Evolutionary conservation across 2,797 vertebrate species (phyloP).

Genomic region (Benthosema pterotum): DNA sequence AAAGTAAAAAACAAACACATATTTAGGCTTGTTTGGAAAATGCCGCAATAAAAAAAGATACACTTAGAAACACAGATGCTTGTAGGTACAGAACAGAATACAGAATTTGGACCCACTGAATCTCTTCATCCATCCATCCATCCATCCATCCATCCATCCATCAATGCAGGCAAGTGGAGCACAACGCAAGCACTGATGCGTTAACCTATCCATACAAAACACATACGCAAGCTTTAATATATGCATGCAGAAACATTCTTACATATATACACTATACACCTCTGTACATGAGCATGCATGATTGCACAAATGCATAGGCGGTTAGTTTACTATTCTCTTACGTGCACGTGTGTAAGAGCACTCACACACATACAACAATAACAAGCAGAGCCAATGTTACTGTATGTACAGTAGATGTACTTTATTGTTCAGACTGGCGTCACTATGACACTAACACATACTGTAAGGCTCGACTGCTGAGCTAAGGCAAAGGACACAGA

Average conservation of each 20-base stretch:
- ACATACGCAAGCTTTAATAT: constrained; percentile 10
- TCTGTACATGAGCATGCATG: constrained; percentile 2
- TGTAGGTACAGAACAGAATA: not conserved
- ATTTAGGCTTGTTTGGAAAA: constrained; percentile 5
- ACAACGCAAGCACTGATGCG: not conserved
- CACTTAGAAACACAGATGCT: constrained; percentile 18
- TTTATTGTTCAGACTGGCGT: constrained; percentile 46
- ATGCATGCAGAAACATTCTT: not conserved
- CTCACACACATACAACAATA: not conserved
- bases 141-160: not conserved
- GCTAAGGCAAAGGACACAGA: constrained; percentile 44
- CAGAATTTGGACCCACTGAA: constrained; percentile 3
- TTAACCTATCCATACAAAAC: constrained; percentile 7
- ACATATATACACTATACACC: not conserved
- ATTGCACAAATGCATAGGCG: not conserved
- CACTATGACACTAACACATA: constrained; percentile 40
- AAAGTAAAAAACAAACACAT: constrained; percentile 9
- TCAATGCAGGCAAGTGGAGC: too few relatives aligned
- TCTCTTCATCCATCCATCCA: constrained; percentile 19
- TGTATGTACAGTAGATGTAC: constrained; percentile 28
- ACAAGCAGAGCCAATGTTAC: constrained; percentile 5
- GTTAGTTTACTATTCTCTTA: too few relatives aligned
- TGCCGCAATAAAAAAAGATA: constrained; percentile 25
- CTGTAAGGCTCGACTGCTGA: constrained; percentile 37
- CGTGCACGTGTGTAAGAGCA: too few relatives aligned